Evolutionary conservation across 1,140 invertebrate species (phyloP).

Genomic region (Aphelinus certus): DNA sequence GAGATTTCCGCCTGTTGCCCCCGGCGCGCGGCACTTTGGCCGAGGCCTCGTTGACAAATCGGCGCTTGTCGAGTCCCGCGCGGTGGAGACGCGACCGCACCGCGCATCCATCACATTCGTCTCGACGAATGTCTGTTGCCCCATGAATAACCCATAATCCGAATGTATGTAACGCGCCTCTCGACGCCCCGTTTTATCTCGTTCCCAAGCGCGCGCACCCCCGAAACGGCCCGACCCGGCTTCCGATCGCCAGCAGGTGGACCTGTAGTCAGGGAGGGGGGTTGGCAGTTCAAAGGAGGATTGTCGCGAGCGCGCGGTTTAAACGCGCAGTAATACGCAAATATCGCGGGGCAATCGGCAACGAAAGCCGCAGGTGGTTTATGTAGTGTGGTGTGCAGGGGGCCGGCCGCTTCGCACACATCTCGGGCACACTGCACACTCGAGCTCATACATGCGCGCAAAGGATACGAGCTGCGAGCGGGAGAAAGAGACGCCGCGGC

Average conservation of each 20-base stretch:
- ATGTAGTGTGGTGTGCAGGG: too few relatives aligned
- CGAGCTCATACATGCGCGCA: neutral
- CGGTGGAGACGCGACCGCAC: too few relatives aligned
- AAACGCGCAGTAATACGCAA: neutral
- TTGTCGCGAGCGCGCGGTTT: too few relatives aligned
- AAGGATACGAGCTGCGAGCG: slow-evolving; percentile 11
- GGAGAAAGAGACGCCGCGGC: neutral
- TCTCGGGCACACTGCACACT: slow-evolving; percentile 1
- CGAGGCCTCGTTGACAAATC: slow-evolving; percentile 64
- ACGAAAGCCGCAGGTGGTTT: neutral
- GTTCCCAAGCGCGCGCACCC: neutral
- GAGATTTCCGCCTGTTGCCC: slow-evolving; percentile 59
- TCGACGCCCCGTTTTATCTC: slow-evolving; percentile 32
- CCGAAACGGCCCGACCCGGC: too few relatives aligned
- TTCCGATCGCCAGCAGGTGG: too few relatives aligned
- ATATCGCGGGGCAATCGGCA: neutral
- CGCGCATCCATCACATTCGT: too few relatives aligned
- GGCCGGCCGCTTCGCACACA: neutral
- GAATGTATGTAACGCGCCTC: too few relatives aligned
- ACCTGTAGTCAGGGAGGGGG: too few relatives aligned
- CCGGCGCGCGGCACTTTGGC: slow-evolving; percentile 54
- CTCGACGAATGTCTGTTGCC: too few relatives aligned
- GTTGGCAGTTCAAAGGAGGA: too few relatives aligned
- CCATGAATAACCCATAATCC: too few relatives aligned
- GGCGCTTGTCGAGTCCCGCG: slow-evolving; percentile 51